Percentiles rank a stretch among this genome's conserved stretches.
Evolutionary conservation across 2,888 invertebrate species (phyloP).

Genomic region (Hypomecis atomaria): DNA sequence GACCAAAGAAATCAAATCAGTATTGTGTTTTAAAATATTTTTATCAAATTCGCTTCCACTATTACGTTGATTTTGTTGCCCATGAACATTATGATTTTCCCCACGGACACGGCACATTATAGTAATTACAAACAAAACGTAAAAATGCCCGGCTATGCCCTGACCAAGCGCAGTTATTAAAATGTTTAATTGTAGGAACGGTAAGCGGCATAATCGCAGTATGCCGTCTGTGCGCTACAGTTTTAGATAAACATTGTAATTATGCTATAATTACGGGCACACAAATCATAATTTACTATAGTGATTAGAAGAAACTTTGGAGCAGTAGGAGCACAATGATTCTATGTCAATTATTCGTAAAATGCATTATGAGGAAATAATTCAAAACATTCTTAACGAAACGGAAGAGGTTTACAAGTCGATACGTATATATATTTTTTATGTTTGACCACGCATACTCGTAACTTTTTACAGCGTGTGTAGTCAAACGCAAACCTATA

Average conservation of each 20-base stretch:
- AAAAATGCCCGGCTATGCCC: conserved; percentile 53
- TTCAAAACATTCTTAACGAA: too few species aligned
- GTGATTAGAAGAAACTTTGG: conserved; percentile 16
- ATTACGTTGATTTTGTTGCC: background rate
- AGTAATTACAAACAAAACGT: conserved; percentile 46
- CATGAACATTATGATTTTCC: conserved; percentile 22
- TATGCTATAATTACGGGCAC: conserved; percentile 20
- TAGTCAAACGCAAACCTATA: too few species aligned
- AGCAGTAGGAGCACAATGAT: background rate
- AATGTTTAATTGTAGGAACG: conserved; percentile 84
- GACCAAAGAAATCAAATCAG: too few species aligned
- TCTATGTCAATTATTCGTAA: too few species aligned
- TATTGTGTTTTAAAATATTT: too few species aligned
- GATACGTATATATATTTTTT: too few species aligned
- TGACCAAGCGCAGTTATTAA: conserved; percentile 72
- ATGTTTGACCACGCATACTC: too few species aligned
- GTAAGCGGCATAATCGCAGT: conserved; percentile 72
- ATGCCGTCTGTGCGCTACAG: conserved; percentile 70
- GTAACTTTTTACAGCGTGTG: too few species aligned
- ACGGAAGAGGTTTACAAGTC: too few species aligned
- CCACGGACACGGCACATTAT: conserved; percentile 34
- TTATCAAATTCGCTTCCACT: too few species aligned
- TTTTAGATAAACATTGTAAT: conserved; percentile 71
- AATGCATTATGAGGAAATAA: too few species aligned
- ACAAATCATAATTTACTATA: conserved; percentile 22